phyloP scores from a whole-genome alignment of 2,113 vertebrate genomes.

The Burhinus bistriatus region DNA sequence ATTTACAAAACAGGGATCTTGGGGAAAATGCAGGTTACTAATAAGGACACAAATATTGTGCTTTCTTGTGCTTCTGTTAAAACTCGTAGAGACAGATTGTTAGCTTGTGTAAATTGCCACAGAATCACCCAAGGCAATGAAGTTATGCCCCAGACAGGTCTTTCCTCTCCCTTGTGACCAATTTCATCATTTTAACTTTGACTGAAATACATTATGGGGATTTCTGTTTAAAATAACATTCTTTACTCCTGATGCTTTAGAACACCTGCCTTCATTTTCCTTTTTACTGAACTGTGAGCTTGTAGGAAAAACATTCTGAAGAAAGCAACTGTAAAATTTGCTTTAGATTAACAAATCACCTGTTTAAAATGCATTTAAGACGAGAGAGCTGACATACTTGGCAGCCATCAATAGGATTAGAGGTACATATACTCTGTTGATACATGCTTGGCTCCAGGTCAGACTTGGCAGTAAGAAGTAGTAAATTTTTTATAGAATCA shows the following conservation, averaged over 20 bases:
- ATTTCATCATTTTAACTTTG: neutral
- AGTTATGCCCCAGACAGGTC: neutral
- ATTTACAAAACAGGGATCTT: neutral
- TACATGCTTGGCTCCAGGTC: neutral
- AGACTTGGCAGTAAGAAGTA: slow-evolving; percentile 2
- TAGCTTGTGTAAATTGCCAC: neutral
- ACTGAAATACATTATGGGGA: neutral
- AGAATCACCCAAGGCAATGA: neutral
- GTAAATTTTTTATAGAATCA: neutral
- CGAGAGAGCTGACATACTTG: neutral
- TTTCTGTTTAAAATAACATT: neutral
- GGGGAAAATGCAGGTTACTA: neutral
- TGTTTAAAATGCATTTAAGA: neutral
- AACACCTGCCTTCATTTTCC: neutral
- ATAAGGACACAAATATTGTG: neutral
- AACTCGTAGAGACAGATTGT: neutral
- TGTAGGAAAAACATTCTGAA: neutral
- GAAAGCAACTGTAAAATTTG: neutral
- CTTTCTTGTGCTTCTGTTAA: neutral
- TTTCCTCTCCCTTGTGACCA: neutral
- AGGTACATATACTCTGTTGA: neutral
- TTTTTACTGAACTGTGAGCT: neutral
- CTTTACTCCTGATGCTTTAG: neutral
- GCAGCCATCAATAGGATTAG: neutral
- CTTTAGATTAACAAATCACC: neutral